phyloP scores from a whole-genome alignment of 2,113 vertebrate species.

The Regulus satrapa region DNA sequence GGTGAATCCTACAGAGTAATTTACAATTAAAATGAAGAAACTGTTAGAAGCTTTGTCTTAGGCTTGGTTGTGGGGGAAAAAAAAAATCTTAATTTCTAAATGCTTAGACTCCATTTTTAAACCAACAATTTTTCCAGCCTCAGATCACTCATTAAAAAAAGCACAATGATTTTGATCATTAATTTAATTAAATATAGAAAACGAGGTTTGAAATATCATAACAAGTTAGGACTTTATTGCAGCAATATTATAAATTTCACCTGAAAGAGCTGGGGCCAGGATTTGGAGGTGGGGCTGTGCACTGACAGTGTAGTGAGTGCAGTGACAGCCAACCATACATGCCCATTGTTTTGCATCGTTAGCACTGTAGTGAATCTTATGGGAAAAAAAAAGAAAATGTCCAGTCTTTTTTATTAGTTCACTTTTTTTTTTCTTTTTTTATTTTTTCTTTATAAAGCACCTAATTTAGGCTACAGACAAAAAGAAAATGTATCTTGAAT shows the following conservation, averaged over 20 bases:
- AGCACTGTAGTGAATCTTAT: constrained; percentile 11
- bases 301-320: neutral
- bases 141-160: neutral
- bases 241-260: constrained; percentile 21
- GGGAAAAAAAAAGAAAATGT: constrained; percentile 38
- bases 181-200: constrained; percentile 1
- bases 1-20: neutral
- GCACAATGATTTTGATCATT: neutral
- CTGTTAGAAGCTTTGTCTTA: neutral
- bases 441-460: constrained; percentile 44
- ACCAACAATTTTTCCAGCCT: neutral
- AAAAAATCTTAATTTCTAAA: neutral
- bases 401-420: constrained; percentile 50
- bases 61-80: neutral
- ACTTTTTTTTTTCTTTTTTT: neutral
- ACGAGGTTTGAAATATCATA: neutral
- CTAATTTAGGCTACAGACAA: constrained; percentile 78
- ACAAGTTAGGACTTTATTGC: neutral
- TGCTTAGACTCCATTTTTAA: neutral
- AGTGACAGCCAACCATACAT: neutral
- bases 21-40: neutral
- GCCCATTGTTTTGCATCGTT: constrained; percentile 54
- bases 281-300: constrained; percentile 13
- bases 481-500: constrained; percentile 84
- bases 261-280: constrained; percentile 8